A percentile compares a stretch with the other conserved stretches of the same genome.
These are phyloP conservation scores for Dendroctonus valens DNA, from an alignment of 1,140 invertebrate genomes.

Conservation along the genomic window DNA sequence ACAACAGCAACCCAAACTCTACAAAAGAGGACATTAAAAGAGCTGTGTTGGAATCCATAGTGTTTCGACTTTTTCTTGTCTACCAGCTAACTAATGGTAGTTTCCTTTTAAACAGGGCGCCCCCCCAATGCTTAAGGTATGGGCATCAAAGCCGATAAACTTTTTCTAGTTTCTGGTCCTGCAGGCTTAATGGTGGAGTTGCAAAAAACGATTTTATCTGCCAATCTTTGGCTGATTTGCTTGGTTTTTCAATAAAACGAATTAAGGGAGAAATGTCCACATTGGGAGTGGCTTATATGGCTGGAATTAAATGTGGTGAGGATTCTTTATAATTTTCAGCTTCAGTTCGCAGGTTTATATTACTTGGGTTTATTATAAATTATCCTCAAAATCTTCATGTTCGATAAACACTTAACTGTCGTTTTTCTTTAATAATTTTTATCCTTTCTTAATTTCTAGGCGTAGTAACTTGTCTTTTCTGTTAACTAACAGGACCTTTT, in stretches of 20 bases:
- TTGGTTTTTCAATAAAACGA: constrained; percentile 70
- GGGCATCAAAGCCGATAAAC: background rate
- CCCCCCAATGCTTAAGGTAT: background rate
- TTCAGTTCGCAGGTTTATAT: no score
- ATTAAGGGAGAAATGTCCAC: constrained; percentile 71
- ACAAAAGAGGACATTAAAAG: constrained; percentile 76
- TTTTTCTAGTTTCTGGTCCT: constrained; percentile 9
- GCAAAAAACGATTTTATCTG: constrained; percentile 87
- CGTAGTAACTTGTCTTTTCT: no score
- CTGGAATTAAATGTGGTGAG: constrained; percentile 74
- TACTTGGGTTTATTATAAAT: no score
- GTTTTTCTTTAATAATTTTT: background rate
- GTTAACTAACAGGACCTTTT: no score
- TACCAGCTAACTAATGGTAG: constrained; percentile 65
- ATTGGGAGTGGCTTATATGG: constrained; percentile 76
- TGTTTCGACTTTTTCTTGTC: constrained; percentile 75
- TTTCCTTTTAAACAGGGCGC: constrained; percentile 33
- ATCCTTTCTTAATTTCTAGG: no score
- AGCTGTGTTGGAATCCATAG: constrained; percentile 83
- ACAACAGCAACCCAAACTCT: constrained; percentile 69
- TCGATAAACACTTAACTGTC: background rate
- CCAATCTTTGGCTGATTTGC: constrained; percentile 82
- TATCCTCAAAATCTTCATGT: background rate
- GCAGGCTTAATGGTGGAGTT: constrained; percentile 91
- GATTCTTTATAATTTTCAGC: background rate